Evolutionary conservation across 2,888 invertebrate species (phyloP), one percentile per base, ranked within the genome.

Genomic region (Disparrhopalites patrizii): DNA sequence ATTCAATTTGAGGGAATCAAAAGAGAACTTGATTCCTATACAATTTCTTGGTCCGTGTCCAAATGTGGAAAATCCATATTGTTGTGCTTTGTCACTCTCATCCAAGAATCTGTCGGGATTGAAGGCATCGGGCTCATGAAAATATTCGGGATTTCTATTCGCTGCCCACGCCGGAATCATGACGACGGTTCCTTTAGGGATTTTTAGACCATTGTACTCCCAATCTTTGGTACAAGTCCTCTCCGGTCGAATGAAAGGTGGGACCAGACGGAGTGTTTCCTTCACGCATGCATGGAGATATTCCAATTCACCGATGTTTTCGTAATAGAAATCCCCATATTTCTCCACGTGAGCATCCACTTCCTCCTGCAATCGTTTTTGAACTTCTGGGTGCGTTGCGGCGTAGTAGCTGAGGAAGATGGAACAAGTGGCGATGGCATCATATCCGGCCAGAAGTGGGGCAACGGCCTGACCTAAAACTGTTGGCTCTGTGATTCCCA

Each of bases 361-460:
- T 57, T 64, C 64, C 10, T n/a, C 10, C 3, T 30, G 47, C 2
- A 64, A 7, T 33, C 30, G 7, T 33, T 43, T 5, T 31, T 56
- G 56, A 25, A 56, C 40, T 31, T 56, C 31, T 23, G 30, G 31
- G 50, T 52, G 54, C 20, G 20, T 52, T 51, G 57, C 72, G 18
- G 73, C 52, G 50, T 70, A 52, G 33, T 70, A 66, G 1, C 67
- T 36, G 2, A 74, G 31, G 63, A 68, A 66, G 25, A 69, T 69
- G 8, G 69, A 61, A 1, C 64, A 68, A 3, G 72, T 69, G 25
- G 65, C 63, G 1, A 70, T 66, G 13, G 69, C 69, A 31, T 74
- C 74, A 65, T 70, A 74, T 8, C 74, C 74, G 27, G 70, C 74
- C 4, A 73, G 61, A 64, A 74, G 70, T n/a, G 70, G 61, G 47